These are phyloP conservation scores for Leistus spinibarbis DNA, from an alignment of 2,888 invertebrate species.

Conservation along the genomic window DNA sequence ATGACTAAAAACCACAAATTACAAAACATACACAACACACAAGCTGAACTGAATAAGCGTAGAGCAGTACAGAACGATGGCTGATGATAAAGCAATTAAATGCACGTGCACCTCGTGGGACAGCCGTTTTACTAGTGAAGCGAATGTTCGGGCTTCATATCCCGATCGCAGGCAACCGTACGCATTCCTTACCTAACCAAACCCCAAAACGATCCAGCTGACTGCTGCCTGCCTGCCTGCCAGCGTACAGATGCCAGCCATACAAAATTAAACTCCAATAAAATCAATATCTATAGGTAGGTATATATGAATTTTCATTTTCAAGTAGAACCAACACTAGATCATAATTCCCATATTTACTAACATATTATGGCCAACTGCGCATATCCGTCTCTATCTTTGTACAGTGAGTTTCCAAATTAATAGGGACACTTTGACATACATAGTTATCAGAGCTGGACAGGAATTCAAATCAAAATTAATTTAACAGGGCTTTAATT, in stretches of 20 bases:
- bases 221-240: background rate
- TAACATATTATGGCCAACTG: no score
- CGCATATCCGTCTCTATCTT: no score
- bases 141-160: background rate
- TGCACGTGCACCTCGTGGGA: background rate
- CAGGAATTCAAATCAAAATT: no score
- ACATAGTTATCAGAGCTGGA: no score
- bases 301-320: background rate
- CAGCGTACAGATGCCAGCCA: background rate
- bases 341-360: no score
- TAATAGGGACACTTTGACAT: no score
- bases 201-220: background rate
- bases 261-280: background rate
- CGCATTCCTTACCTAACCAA: background rate
- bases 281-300: background rate
- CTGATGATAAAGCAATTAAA: background rate
- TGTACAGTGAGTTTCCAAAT: no score
- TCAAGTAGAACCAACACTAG: background rate
- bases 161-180: background rate
- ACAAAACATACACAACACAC: background rate
- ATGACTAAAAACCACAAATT: background rate
- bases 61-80: background rate
- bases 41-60: background rate
- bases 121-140: background rate
- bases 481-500: no score